Percentiles rank a stretch among this genome's conserved stretches.
Evolutionary conservation across 2,888 invertebrate genomes (phyloP).

Genomic region (Coenonympha glycerion): DNA sequence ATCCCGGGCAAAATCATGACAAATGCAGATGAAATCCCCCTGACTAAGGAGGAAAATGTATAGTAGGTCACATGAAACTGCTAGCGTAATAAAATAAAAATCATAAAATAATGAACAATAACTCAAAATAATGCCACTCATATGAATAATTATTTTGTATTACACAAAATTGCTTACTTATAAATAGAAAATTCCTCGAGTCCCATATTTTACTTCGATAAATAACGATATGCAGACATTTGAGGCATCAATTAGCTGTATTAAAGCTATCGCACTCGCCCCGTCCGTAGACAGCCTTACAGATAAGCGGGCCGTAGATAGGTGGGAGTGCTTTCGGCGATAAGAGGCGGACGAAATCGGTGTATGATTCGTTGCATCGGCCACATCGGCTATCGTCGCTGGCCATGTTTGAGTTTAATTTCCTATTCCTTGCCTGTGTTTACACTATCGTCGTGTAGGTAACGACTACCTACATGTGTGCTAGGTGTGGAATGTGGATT

Average conservation of each 20-base stretch:
- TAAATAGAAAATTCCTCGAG: too few relatives aligned
- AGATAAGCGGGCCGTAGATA: constrained; percentile 47
- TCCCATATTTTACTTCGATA: not conserved
- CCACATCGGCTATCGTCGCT: constrained; percentile 7
- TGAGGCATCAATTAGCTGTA: constrained; percentile 9
- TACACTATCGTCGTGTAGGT: not conserved
- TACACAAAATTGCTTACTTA: too few relatives aligned
- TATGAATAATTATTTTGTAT: too few relatives aligned
- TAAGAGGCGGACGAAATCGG: constrained; percentile 47
- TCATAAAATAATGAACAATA: too few relatives aligned
- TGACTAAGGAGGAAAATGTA: too few relatives aligned
- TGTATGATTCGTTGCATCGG: constrained; percentile 53
- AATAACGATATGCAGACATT: constrained; percentile 7
- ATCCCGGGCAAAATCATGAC: too few relatives aligned
- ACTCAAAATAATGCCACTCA: too few relatives aligned
- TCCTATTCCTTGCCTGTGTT: constrained; percentile 4
- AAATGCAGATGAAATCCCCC: too few relatives aligned
- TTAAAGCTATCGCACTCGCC: constrained; percentile 11
- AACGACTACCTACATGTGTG: too few relatives aligned
- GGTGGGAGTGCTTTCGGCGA: constrained; percentile 56
- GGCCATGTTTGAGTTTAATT: constrained; percentile 22
- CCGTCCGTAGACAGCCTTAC: constrained; percentile 33
- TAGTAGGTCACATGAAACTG: too few relatives aligned
- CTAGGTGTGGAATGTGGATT: too few relatives aligned
- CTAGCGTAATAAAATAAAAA: too few relatives aligned